These are phyloP conservation scores for Chrysopilus asiliformis DNA, from an alignment of 2,888 invertebrate genomes.

Conservation along the genomic window DNA sequence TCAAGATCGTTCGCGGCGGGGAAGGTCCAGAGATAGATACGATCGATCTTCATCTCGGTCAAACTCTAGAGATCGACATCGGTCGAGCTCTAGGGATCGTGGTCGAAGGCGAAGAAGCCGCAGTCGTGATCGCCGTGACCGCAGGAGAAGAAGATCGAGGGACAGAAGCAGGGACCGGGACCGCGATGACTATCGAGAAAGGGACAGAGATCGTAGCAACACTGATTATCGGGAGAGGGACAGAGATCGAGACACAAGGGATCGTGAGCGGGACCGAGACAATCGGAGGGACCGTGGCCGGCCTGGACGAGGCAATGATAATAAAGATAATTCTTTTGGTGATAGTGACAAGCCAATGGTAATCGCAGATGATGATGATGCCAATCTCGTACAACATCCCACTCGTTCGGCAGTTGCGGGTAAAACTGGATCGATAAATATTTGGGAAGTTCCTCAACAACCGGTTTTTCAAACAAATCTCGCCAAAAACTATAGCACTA, in stretches of 20 bases:
- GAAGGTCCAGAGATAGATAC: constrained; percentile 12
- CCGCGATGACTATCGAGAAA: constrained; percentile 39
- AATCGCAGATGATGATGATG: neutral
- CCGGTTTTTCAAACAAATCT: constrained; percentile 5
- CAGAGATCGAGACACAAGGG: constrained; percentile 34
- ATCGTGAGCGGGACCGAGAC: constrained; percentile 35
- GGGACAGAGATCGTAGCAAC: constrained; percentile 44
- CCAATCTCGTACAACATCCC: too few relatives aligned
- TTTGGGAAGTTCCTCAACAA: constrained; percentile 8
- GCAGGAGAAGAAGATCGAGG: constrained; percentile 8
- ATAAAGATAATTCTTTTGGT: neutral
- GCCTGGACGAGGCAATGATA: neutral
- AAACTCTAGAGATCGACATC: constrained; percentile 23
- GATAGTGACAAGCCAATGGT: neutral
- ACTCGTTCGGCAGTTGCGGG: constrained; percentile 5
- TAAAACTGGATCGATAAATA: constrained; percentile 1
- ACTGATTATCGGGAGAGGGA: too few relatives aligned
- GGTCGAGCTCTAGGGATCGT: constrained; percentile 41
- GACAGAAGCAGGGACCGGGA: constrained; percentile 29
- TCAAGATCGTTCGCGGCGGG: constrained; percentile 19
- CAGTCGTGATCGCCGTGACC: constrained; percentile 5
- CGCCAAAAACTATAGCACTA: constrained; percentile 8
- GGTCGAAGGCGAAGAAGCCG: constrained; percentile 34
- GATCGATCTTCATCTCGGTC: constrained; percentile 34
- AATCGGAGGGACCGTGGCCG: constrained; percentile 40